Evolutionary conservation across 2,888 invertebrate genomes (phyloP), one percentile per base, ranked within the genome.

Genomic region (Exephanes ischioxanthus): DNA sequence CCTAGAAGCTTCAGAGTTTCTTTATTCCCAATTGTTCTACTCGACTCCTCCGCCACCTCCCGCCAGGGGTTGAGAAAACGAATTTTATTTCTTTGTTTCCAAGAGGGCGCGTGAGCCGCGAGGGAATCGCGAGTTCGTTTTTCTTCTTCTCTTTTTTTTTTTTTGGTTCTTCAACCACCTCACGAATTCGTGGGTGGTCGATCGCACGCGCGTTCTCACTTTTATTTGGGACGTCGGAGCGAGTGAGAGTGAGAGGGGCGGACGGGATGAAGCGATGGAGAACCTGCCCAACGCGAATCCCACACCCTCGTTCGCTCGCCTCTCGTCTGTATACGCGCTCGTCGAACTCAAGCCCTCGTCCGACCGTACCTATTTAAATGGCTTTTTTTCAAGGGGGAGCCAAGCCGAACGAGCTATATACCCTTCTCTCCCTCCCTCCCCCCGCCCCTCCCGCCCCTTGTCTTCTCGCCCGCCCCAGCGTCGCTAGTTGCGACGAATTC

Each of bases 341-440:
- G 89, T 91, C 89, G 88, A 89, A 88, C 87, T 86, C 88, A 91
- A 90, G 89, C 91, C 91, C 91, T 89, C 89, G 89, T 67, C 76
- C 80, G 87, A 89, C 89, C 91, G 91, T 92, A 92, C 92, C 93
- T 93, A 93, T 93, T 93, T 93, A 93, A 93, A 93, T 92, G 91
- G 92, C 92, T 93, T 93, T 92, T 92, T 91, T 93, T 92, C 89
- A 90, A 92, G 92, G 92, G 92, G 92, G 91, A 92, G 87, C 88
- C 87, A 26, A 53, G 58, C 63, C 85, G 89, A 89, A 91, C 88
- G 89, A 91, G 90, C 88, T 76, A 37, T 90, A 90, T 88, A 90
- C 90, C 90, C 90, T 85, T 87, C 86, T 84, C 86, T 84, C 85
- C 83, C 76, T 86, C 86, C 88, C 86, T 84, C 87, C 84, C 84